Evolutionary conservation across 2,888 invertebrate species (phyloP).

Genomic region (Diloba caeruleocephala): DNA sequence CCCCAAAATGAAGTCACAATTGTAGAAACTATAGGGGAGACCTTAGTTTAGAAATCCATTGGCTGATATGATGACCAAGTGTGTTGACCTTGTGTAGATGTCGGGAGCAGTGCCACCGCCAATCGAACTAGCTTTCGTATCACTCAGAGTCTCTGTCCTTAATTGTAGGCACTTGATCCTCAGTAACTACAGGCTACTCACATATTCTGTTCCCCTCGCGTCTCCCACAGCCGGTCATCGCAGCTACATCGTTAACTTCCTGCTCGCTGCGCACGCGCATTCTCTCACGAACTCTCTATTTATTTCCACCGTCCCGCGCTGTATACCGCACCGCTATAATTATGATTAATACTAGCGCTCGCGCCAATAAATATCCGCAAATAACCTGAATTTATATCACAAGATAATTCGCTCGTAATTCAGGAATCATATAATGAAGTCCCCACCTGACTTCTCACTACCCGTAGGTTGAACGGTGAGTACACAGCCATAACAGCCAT

Average conservation of each 20-base stretch:
- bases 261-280: conserved; percentile 24
- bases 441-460: background rate
- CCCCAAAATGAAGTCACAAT: too few species aligned
- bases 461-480: too few species aligned
- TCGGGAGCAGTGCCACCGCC: too few species aligned
- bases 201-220: background rate
- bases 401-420: conserved; percentile 9
- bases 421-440: conserved; percentile 17
- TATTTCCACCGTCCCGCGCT: conserved; percentile 11
- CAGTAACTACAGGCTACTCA: background rate
- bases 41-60: too few species aligned
- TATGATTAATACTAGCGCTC: conserved; percentile 24
- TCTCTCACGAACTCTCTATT: conserved; percentile 44
- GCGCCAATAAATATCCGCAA: conserved; percentile 18
- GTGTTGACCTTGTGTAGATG: too few species aligned
- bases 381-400: conserved; percentile 23
- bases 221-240: background rate
- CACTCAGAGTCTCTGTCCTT: too few species aligned
- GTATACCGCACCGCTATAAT: conserved; percentile 14
- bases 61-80: too few species aligned
- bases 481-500: too few species aligned
- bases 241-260: conserved; percentile 9
- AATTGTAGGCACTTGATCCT: background rate
- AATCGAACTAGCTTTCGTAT: too few species aligned
- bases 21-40: too few species aligned